Base-by-base conservation (phyloP, 2,113 vertebrate genomes). In the Pelecanus crispus region DNA sequence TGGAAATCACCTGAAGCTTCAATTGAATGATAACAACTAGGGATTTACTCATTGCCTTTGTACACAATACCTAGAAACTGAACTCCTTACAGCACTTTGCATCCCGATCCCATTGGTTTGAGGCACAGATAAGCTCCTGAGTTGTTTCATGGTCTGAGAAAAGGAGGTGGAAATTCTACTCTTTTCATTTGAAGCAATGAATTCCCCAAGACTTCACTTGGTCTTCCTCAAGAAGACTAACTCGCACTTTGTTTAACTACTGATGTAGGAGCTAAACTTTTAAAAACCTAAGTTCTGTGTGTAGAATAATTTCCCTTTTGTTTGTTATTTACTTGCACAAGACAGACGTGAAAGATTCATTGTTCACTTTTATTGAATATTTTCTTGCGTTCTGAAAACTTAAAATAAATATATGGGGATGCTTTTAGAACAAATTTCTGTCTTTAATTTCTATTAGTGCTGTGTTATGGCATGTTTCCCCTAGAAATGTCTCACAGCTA, bases 1-100 rank as follows among this genome's bases (percentile, higher is more conserved):
- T 61, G 26, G 59, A 90, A 94, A 74, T 61, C 71, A 95, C 40
- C 36, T 11, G 16, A 50, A 88, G 52, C n/a, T 72, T 80, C 92
- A 79, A 9, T 1, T 78, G n/a, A 28, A 36, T 26, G 47, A 20
- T 18, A n/a, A 45, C 6, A 4, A 3, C 3, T 25, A 36, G 22
- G 0, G 0, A 82, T 86, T 65, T 72, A 77, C 18, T 66, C 29
- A 16, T 67, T 55, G 8, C 36, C 40, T 56, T 45, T 29, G 25
- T 16, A 55, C 7, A 16, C 6, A 44, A 6, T 3, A 40, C 20
- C 24, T 19, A 52, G 42, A 88, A 65, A 73, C 8, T 1, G 19
- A 82, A 68, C 3, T 4, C 18, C 17, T 32, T 34, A 14, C 24
- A 32, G 25, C 1, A 3, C 38, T 28, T 59, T n/a, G 11, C 50